Base-by-base conservation (phyloP, 2,888 invertebrate genomes). In the Amphipyra berbera region DNA sequence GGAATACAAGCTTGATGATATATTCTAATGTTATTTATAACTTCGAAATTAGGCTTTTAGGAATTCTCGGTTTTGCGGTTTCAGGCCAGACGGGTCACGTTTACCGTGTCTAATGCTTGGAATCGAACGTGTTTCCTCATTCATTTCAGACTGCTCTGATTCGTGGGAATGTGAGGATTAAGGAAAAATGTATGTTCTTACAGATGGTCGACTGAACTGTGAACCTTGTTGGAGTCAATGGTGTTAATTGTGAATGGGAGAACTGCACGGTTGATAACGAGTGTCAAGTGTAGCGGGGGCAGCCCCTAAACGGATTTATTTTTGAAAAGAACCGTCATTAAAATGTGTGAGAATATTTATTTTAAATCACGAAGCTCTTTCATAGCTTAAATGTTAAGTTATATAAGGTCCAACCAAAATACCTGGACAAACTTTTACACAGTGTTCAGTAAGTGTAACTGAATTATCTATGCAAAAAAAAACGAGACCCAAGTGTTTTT, bases 161-260 rank as follows among this genome's bases (percentile, higher is more conserved):
- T 60, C 44, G 46, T 9, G 1, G 14, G 9, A 33, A 1, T 10
- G 14, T 6, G 7, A 15, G 21, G 15, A 33, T 45, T 27, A 46
- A 69, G 68, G 68, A 68, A 57, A 68, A 63, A 1, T 3, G 27
- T 40, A 7, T 41, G 7, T 3, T 6, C 14, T 15, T 14, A 40
- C 21, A 14, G 12, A 35, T 53, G 15, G n/a, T n/a, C 6, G 7
- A 35, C 35, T 46, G 35, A 13, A 56, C 14, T 40, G 7, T n/a
- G 30, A 4, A 30, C 6, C 53, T 35, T 9, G 35, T n/a, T n/a
- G 15, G 49, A 6, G 33, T 59, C 14, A 47, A 35, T 47, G 49
- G 8, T 15, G 7, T 35, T 62, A 52, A 47, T 6, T 38, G 12
- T 13, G 30, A 48, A 52, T 42, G 38, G 42, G 12, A 60, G 6